A percentile compares a stretch with the other conserved stretches of the same genome.
phyloP scores from a whole-genome alignment of 1,140 invertebrate species.

The Hermetia illucens region DNA sequence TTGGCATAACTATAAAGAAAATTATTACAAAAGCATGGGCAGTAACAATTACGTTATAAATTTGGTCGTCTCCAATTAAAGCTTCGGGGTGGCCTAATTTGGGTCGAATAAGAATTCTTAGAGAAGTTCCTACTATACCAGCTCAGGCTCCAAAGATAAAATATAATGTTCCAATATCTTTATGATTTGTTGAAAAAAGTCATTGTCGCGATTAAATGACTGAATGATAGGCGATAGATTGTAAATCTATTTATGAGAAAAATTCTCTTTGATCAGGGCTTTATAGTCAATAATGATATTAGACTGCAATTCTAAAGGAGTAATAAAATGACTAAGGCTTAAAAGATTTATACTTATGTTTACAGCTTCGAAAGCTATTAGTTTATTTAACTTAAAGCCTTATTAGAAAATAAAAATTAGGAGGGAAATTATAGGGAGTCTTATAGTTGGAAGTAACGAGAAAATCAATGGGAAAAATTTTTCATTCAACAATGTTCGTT shows the following conservation, averaged over 20 bases:
- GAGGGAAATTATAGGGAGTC: constrained; percentile 22
- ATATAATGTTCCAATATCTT: constrained; percentile 62
- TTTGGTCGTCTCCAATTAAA: constrained; percentile 49
- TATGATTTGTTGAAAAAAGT: constrained; percentile 57
- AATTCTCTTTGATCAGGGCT: constrained; percentile 7
- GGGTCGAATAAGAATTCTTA: constrained; percentile 50
- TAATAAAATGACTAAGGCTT: constrained; percentile 32
- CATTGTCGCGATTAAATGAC: constrained; percentile 39
- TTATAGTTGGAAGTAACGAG: constrained; percentile 24
- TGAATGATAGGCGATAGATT: constrained; percentile 37
- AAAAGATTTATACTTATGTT: constrained; percentile 32
- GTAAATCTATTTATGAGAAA: constrained; percentile 26
- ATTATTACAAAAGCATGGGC: constrained; percentile 62
- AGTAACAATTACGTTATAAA: constrained; percentile 58
- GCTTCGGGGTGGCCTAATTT: constrained; percentile 44
- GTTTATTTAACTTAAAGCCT: constrained; percentile 42
- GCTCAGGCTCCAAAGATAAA: constrained; percentile 54
- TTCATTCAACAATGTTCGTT: constrained; percentile 26
- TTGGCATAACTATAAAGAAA: constrained; percentile 67
- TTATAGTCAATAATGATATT: constrained; percentile 36
- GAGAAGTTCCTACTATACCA: constrained; percentile 44
- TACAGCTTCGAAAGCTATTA: constrained; percentile 42
- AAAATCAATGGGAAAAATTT: constrained; percentile 16
- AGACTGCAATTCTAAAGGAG: constrained; percentile 41
- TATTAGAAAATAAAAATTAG: constrained; percentile 28